A percentile compares a stretch with the other conserved stretches of the same genome.
Conservation (phyloP, 2,113 vertebrate genomes). For the Tyrannus savana region DNA sequence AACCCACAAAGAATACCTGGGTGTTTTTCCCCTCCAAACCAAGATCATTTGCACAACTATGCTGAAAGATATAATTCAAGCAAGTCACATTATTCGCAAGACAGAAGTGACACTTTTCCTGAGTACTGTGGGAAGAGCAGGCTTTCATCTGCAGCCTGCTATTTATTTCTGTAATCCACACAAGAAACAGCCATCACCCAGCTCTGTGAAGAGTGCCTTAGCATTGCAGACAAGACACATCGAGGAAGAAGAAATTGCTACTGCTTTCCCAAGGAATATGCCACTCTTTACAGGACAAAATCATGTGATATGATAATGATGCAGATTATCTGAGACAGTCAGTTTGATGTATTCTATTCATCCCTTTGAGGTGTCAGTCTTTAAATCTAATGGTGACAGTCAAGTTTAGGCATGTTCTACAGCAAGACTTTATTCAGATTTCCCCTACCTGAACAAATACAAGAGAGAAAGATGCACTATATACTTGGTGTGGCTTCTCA, state of each 20-base stretch:
- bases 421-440: neutral
- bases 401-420: neutral
- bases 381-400: neutral
- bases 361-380: neutral
- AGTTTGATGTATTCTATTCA: neutral
- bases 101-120: neutral
- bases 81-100: neutral
- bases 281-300: neutral
- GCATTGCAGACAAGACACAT: neutral
- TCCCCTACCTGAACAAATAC: neutral
- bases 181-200: neutral
- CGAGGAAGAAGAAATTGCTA: neutral
- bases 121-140: neutral
- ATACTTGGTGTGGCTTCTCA: neutral
- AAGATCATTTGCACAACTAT: neutral
- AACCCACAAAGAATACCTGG: neutral
- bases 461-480: neutral
- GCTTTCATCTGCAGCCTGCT: constrained; percentile 14
- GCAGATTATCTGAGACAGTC: neutral
- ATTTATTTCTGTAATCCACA: neutral
- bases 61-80: neutral
- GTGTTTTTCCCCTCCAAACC: neutral
- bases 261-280: neutral
- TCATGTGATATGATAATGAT: neutral
- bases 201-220: neutral